Conservation (phyloP, 1,140 invertebrate species). For the Tetraneura akinire region DNA sequence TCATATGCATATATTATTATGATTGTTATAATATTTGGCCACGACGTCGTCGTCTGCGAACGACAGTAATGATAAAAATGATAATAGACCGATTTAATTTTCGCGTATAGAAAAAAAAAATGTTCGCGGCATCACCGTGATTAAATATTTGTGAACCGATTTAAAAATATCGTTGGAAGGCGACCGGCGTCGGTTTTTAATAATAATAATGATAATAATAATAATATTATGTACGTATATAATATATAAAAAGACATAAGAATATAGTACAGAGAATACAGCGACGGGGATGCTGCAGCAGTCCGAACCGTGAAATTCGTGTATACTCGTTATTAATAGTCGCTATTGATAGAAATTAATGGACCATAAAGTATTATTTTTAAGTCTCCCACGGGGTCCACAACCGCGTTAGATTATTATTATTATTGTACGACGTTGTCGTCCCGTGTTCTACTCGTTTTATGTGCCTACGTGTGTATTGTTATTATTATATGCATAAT, state of each 20-base stretch:
- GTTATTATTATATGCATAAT: no score
- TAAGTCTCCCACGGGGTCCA: conserved; percentile 50
- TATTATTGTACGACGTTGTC: neutral
- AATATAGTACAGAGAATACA: no score
- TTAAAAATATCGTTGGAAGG: neutral
- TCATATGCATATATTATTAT: neutral
- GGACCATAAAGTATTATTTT: conserved; percentile 50
- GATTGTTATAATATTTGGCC: neutral
- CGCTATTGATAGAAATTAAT: conserved; percentile 45
- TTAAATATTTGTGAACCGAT: conserved; percentile 39
- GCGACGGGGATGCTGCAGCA: neutral
- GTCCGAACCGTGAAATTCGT: conserved; percentile 37
- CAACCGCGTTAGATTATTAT: conserved; percentile 33
- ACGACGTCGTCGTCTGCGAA: neutral
- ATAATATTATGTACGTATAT: no score
- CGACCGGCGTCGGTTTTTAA: neutral
- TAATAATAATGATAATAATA: no score
- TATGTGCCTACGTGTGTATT: no score
- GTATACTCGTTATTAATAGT: conserved; percentile 28
- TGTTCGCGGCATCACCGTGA: neutral
- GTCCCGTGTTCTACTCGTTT: no score
- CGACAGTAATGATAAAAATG: neutral
- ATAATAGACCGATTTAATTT: conserved; percentile 10
- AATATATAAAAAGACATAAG: no score
- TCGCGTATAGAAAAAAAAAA: conserved; percentile 14